phyloP scores from a whole-genome alignment of 2,797 vertebrate genomes.

The Lepilemur septentrionalis region DNA sequence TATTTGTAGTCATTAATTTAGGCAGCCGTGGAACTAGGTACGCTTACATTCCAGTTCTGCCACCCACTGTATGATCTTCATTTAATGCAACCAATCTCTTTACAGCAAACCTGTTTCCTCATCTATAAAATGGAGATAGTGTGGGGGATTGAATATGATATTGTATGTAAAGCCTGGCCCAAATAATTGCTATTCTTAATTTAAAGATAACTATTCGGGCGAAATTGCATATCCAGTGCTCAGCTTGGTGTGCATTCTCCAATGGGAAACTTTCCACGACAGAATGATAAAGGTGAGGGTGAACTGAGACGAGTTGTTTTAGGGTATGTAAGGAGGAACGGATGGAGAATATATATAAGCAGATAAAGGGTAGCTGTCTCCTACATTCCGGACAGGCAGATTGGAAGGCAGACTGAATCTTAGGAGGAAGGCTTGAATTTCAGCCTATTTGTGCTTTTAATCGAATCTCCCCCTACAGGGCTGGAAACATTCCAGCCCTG shows the following conservation, averaged over 20 bases:
- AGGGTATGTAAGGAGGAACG: not conserved
- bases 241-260: not conserved
- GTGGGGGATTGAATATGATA: not conserved
- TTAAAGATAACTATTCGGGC: not conserved
- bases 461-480: not conserved
- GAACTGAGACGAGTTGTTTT: not conserved
- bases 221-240: not conserved
- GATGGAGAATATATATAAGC: not conserved
- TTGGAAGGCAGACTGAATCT: not conserved
- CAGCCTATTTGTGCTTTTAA: not conserved
- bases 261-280: not conserved
- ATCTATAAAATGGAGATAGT: not conserved
- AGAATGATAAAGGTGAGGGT: not conserved
- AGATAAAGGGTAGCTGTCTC: not conserved
- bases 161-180: not conserved
- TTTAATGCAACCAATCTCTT: not conserved
- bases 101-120: not conserved
- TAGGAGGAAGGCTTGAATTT: not conserved
- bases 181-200: constrained; percentile 22
- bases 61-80: not conserved
- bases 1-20: constrained; percentile 85
- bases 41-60: not conserved
- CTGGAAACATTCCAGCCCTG: not conserved
- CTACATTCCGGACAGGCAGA: not conserved
- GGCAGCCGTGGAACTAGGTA: not conserved